phyloP scores from a whole-genome alignment of 2,888 invertebrate genomes.

The Drosophila gaucha region DNA sequence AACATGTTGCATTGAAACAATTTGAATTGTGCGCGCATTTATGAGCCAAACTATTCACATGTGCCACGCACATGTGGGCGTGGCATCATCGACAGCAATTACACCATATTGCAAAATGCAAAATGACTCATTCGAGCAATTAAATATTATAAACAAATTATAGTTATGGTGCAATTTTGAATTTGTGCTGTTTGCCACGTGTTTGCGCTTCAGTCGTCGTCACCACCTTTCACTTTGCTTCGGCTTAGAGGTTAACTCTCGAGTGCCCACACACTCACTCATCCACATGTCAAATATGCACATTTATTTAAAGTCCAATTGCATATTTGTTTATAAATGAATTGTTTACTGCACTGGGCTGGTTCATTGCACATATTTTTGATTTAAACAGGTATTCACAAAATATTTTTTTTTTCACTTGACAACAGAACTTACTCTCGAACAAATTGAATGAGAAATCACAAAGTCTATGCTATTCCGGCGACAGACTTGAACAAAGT shows the following conservation, averaged over 20 bases:
- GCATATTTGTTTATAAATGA: slow-evolving; percentile 70
- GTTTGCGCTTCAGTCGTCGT: slow-evolving; percentile 55
- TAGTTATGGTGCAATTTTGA: slow-evolving; percentile 15
- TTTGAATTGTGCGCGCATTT: neutral
- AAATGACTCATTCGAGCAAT: slow-evolving; percentile 22
- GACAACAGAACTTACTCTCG: slow-evolving; percentile 79
- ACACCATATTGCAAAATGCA: slow-evolving; percentile 58
- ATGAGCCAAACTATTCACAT: slow-evolving; percentile 6
- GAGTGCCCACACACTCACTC: slow-evolving; percentile 22
- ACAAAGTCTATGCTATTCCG: slow-evolving; percentile 86
- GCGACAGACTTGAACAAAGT: slow-evolving; percentile 90
- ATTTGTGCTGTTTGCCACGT: slow-evolving; percentile 60
- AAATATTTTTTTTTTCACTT: slow-evolving; percentile 49
- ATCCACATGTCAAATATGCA: slow-evolving; percentile 53
- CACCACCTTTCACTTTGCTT: slow-evolving; percentile 71
- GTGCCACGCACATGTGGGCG: slow-evolving; percentile 52
- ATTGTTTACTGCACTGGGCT: slow-evolving; percentile 38
- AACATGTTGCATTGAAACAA: slow-evolving; percentile 1
- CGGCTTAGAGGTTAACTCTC: slow-evolving; percentile 55
- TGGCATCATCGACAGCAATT: slow-evolving; percentile 46
- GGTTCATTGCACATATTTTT: slow-evolving; percentile 44
- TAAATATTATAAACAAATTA: slow-evolving; percentile 28
- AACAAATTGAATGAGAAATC: slow-evolving; percentile 83
- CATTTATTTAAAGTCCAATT: slow-evolving; percentile 40
- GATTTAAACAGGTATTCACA: slow-evolving; percentile 33